Evolutionary conservation across 2,888 invertebrate species (phyloP), one percentile per base, ranked within the genome.

Genomic region (Rhingia campestris): DNA sequence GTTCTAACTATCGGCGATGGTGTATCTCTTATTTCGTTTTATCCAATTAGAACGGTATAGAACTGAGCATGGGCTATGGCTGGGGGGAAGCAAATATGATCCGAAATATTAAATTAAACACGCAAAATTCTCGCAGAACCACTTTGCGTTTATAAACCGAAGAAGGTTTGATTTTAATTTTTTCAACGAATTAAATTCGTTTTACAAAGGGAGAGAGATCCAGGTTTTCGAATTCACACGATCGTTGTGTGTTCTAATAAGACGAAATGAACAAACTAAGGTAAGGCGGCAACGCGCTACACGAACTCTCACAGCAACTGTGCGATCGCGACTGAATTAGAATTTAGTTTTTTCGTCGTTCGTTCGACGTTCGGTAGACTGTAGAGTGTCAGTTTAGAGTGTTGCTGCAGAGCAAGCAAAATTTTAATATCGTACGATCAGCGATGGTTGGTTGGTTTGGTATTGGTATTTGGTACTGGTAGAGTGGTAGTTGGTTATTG

Each of bases 291-390:
- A 51, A 49, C 82, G 73, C 82, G 41, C 22, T 22, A 2, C 35
- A 47, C 39, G 33, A 39, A 82, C 58, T 63, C 67, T 82, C 63
- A 64, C 53, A 49, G 53, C 67, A 69, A 43, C 67, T 64, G 79
- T 73, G 63, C 79, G 82, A 82, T 82, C 82, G 79, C 73, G 56
- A 82, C 82, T 82, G 53, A 81, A 64, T 64, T 81, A n/a, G 22
- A 22, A 22, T 22, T 2, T 75, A 10, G 4, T 22, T 22, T 54
- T 69, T 47, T 43, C 22, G 22, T 22, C 22, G 22, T 22, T 22
- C 22, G 22, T 22, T 22, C 22, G 2, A 2, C 1, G 1, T 22
- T 22, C 22, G 22, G 22, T 22, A 22, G n/a, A n/a, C n/a, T n/a
- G n/a, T n/a, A n/a, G n/a, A n/a, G n/a, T n/a, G n/a, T n/a, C n/a